phyloP scores from a whole-genome alignment of 2,113 vertebrate species.

The Gallinago media region DNA sequence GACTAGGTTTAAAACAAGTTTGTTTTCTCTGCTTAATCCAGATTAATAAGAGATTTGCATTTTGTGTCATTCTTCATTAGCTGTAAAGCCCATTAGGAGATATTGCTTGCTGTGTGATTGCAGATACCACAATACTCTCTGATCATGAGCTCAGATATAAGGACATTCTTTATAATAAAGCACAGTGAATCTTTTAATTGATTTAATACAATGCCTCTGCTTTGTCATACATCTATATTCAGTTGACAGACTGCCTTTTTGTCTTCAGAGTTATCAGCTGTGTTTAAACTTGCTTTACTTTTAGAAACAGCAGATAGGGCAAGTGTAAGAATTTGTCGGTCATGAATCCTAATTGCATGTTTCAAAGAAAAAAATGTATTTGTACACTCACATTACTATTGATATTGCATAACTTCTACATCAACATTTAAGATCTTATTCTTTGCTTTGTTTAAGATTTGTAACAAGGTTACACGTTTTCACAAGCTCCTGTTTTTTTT shows the following conservation, averaged over 20 bases:
- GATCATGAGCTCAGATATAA: background rate
- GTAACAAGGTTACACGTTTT: background rate
- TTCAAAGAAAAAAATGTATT: background rate
- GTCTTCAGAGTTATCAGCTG: background rate
- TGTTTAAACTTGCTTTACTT: background rate
- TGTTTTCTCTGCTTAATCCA: conserved; percentile 63
- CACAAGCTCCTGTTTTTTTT: background rate
- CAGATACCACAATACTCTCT: background rate
- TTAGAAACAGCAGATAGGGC: background rate
- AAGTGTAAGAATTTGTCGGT: background rate
- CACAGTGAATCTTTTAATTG: background rate
- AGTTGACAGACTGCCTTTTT: background rate
- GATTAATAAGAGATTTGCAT: conserved; percentile 60
- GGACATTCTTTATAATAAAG: background rate
- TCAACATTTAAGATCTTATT: background rate
- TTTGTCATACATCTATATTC: background rate
- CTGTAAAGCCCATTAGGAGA: background rate
- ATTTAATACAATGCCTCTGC: background rate
- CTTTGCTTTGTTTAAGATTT: background rate
- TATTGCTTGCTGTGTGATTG: background rate
- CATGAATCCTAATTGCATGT: background rate
- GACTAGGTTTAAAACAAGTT: conserved; percentile 49
- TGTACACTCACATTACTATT: background rate
- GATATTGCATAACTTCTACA: background rate
- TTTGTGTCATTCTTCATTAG: conserved; percentile 56